Percentiles rank a stretch among this genome's conserved stretches.
Evolutionary conservation across 1,140 invertebrate species (phyloP).

Genomic region (Zaprionus inermis): DNA sequence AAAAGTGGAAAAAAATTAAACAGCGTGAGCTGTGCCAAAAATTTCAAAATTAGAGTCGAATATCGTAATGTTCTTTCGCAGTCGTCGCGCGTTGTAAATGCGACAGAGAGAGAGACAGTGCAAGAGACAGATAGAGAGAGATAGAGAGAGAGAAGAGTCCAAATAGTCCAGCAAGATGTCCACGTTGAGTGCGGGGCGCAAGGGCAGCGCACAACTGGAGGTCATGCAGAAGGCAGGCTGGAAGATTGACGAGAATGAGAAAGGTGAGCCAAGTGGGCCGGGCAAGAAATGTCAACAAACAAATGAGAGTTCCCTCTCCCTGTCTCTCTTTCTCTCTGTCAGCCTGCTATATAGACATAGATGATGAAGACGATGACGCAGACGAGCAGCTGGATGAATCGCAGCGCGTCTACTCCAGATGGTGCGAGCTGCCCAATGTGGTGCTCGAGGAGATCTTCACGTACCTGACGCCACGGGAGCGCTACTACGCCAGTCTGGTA

Average conservation of each 20-base stretch:
- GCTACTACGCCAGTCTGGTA: conserved; percentile 91
- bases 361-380: conserved; percentile 84
- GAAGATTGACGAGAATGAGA: conserved; percentile 86
- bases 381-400: conserved; percentile 67
- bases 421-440: conserved; percentile 90
- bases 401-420: conserved; percentile 85
- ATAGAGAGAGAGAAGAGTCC: conserved; percentile 5
- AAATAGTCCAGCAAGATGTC: conserved; percentile 38
- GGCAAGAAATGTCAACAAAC: conserved; percentile 27
- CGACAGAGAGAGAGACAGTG: conserved; percentile 22
- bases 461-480: conserved; percentile 88
- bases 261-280: conserved; percentile 78
- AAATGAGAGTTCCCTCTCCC: neutral
- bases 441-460: conserved; percentile 91
- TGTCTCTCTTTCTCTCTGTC: conserved; percentile 28
- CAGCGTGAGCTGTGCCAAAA: conserved; percentile 68
- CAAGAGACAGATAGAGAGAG: conserved; percentile 24
- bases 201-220: conserved; percentile 55
- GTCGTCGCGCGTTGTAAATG: conserved; percentile 55
- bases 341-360: conserved; percentile 87
- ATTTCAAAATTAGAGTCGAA: conserved; percentile 79
- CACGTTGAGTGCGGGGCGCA: conserved; percentile 39
- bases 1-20: conserved; percentile 33
- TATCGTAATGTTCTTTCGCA: conserved; percentile 50
- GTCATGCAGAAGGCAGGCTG: conserved; percentile 85